Conservation (phyloP, 2,888 invertebrate genomes). For the Andrena flavipes region DNA sequence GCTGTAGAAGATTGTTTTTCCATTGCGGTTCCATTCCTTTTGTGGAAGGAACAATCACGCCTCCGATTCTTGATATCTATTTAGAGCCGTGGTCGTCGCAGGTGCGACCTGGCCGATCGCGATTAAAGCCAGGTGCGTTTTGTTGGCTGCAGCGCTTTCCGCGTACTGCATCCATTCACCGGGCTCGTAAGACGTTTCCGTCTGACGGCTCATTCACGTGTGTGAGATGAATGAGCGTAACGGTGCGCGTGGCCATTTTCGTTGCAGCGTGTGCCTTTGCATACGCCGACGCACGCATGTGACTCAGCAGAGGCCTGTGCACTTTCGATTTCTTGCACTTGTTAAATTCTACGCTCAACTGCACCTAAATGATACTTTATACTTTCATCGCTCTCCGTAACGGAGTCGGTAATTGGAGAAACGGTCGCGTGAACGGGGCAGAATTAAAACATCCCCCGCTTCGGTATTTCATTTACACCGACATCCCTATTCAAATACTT, state of each 20-base stretch:
- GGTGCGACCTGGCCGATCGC: conserved; percentile 18
- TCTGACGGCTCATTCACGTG: conserved; percentile 45
- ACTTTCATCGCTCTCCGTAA: too few relatives aligned
- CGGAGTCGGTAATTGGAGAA: too few relatives aligned
- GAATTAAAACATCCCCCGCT: too few relatives aligned
- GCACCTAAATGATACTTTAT: too few relatives aligned
- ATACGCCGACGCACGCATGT: conserved; percentile 13
- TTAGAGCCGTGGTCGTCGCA: neutral
- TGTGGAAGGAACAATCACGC: neutral
- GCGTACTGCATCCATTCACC: conserved; percentile 43
- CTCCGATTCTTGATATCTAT: neutral
- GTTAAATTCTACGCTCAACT: too few relatives aligned
- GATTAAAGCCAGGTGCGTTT: conserved; percentile 32
- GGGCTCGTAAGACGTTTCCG: conserved; percentile 27
- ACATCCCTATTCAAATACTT: neutral
- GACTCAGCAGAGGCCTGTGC: neutral
- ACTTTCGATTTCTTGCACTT: too few relatives aligned
- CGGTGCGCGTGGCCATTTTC: conserved; percentile 17
- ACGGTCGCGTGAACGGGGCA: too few relatives aligned
- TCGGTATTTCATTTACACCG: neutral
- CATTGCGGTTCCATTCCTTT: too few relatives aligned
- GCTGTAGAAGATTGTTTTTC: too few relatives aligned
- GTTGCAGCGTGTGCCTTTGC: conserved; percentile 7
- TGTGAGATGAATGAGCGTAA: conserved; percentile 32
- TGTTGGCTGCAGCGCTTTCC: conserved; percentile 11